A percentile compares a stretch with the other conserved stretches of the same genome.
phyloP scores from a whole-genome alignment of 2,888 invertebrate genomes.

The Cerastoderma edule region DNA sequence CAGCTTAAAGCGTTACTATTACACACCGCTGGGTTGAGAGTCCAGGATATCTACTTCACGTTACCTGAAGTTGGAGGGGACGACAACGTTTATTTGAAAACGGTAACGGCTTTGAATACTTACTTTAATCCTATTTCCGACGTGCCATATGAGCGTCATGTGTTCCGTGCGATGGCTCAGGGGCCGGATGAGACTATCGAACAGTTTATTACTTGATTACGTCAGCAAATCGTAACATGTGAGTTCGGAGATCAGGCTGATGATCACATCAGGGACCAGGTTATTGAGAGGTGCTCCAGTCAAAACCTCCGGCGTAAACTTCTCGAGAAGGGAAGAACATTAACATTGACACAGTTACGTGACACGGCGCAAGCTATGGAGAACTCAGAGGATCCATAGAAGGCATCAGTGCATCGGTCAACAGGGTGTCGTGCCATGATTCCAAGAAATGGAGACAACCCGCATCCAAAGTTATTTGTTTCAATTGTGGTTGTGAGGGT shows the following conservation, averaged over 20 bases:
- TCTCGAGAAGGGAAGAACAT: constrained; percentile 34
- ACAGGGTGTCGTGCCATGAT: too few relatives aligned
- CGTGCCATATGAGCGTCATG: constrained; percentile 35
- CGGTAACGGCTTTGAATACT: constrained; percentile 17
- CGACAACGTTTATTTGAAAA: constrained; percentile 24
- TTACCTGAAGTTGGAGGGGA: constrained; percentile 2
- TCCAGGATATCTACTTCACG: constrained; percentile 43
- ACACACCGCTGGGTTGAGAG: constrained; percentile 35
- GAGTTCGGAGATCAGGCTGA: constrained; percentile 39
- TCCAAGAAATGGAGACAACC: too few relatives aligned
- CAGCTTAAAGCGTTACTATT: constrained; percentile 42
- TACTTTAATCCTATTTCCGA: constrained; percentile 37
- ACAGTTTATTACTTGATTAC: constrained; percentile 44
- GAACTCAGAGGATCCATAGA: constrained; percentile 17
- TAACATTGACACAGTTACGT: constrained; percentile 33
- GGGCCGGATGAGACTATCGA: constrained; percentile 37
- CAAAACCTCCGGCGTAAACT: constrained; percentile 39
- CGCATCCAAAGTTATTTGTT: too few relatives aligned
- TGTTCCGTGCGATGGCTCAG: constrained; percentile 44
- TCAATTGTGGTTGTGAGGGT: too few relatives aligned
- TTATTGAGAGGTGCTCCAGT: constrained; percentile 48
- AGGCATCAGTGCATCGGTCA: too few relatives aligned
- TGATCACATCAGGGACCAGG: constrained; percentile 53
- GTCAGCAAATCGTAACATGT: constrained; percentile 40
- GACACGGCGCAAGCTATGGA: constrained; percentile 45